phyloP scores from a whole-genome alignment of 35 echinoderm and acorn worm genomes.

The Stichopus chloronotus region DNA sequence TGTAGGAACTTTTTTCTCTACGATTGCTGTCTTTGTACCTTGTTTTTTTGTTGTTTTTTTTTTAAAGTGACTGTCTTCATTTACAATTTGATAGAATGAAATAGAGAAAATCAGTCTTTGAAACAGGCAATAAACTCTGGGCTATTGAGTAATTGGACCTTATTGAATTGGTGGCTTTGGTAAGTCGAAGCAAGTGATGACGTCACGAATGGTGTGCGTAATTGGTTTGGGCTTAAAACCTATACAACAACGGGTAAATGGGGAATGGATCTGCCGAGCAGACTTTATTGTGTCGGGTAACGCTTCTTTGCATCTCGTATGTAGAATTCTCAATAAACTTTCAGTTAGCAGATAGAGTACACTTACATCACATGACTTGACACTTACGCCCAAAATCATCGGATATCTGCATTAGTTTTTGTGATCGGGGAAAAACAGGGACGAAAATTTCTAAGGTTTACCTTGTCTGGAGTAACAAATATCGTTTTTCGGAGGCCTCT shows the following conservation, averaged over 20 bases:
- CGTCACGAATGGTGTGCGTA: too few relatives aligned
- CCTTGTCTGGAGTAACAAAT: not conserved
- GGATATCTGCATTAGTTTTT: not conserved
- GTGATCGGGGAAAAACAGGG: not conserved
- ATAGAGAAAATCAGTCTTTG: not conserved
- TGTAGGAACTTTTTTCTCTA: too few relatives aligned
- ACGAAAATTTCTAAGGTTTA: not conserved
- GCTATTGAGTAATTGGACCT: not conserved
- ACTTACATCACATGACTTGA: not conserved
- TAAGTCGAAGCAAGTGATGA: too few relatives aligned
- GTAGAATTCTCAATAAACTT: slow-evolving; percentile 23
- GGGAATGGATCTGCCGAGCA: not conserved
- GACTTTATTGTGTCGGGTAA: slow-evolving; percentile 4
- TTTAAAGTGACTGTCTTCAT: too few relatives aligned
- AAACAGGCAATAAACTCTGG: not conserved
- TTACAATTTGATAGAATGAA: too few relatives aligned
- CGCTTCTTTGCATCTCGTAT: too few relatives aligned
- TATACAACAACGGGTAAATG: not conserved
- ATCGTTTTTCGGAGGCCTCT: slow-evolving; percentile 8
- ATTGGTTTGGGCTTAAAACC: too few relatives aligned
- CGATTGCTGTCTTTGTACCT: too few relatives aligned
- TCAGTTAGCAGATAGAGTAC: not conserved
- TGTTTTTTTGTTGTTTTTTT: too few relatives aligned
- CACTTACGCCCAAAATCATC: not conserved
- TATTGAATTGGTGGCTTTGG: slow-evolving; percentile 1